A percentile compares a stretch with the other conserved stretches of the same genome.
phyloP scores from a whole-genome alignment of 23 tunicate genomes.

The Oikopleura albicans region DNA sequence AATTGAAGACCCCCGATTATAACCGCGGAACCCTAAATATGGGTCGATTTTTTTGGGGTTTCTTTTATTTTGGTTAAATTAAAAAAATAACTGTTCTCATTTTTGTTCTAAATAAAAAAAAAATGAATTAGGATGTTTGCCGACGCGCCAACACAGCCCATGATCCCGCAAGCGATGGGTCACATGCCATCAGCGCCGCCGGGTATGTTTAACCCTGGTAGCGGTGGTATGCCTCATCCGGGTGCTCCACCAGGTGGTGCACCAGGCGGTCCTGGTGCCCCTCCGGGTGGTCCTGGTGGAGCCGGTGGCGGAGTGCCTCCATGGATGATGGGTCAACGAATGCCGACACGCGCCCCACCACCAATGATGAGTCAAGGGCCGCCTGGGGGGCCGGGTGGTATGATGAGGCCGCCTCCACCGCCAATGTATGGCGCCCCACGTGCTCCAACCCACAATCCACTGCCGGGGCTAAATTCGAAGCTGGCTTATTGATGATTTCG shows the following conservation, averaged over 20 bases:
- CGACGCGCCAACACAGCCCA: too few relatives aligned
- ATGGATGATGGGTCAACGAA: not conserved
- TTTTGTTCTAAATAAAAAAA: not conserved
- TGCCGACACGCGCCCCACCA: not conserved
- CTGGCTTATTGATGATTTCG: too few relatives aligned
- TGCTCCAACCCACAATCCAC: not conserved
- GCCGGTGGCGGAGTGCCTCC: not conserved
- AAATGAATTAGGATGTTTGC: not conserved
- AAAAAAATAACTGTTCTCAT: not conserved
- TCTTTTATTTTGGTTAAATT: too few relatives aligned
- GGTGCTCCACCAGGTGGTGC: not conserved
- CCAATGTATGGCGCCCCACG: not conserved
- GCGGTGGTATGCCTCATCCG: not conserved
- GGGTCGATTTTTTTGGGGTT: too few relatives aligned
- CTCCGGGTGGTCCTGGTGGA: not conserved
- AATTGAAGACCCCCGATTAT: too few relatives aligned
- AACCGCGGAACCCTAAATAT: too few relatives aligned
- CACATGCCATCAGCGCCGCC: not conserved
- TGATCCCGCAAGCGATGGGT: too few relatives aligned
- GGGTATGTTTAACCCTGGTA: not conserved
- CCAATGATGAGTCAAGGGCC: not conserved
- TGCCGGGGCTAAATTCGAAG: not conserved
- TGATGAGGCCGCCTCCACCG: not conserved
- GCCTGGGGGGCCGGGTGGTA: not conserved
- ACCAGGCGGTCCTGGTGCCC: not conserved